Conservation (phyloP, 2,113 vertebrate species). For the Mola mola region DNA sequence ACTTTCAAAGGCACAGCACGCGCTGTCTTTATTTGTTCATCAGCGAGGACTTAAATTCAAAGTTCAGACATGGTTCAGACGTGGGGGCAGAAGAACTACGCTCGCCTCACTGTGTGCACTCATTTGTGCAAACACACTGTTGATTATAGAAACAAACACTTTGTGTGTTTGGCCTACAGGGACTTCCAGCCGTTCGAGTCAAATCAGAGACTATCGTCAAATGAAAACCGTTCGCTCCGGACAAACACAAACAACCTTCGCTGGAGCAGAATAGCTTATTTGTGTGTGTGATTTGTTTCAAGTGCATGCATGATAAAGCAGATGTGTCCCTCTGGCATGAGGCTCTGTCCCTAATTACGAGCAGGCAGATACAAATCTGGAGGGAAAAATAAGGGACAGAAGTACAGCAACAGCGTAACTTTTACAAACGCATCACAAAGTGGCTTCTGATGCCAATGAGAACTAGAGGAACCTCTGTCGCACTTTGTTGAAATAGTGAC, state of each 20-base stretch:
- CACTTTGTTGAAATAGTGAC: no score
- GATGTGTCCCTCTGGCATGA: constrained; percentile 30
- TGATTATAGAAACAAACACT: constrained; percentile 65
- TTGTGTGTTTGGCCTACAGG: constrained; percentile 59
- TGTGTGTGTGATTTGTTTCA: constrained; percentile 56
- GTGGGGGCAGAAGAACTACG: no score
- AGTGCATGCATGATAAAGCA: constrained; percentile 51
- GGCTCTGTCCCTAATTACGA: background rate
- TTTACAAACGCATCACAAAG: no score
- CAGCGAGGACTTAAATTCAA: no score
- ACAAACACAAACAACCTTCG: constrained; percentile 39
- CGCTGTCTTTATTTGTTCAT: no score
- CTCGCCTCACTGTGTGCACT: no score
- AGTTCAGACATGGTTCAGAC: no score
- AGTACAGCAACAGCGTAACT: no score
- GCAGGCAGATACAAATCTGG: background rate
- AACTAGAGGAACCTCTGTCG: no score
- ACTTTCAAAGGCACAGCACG: no score
- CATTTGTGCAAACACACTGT: constrained; percentile 60
- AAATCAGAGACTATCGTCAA: constrained; percentile 41
- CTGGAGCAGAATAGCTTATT: constrained; percentile 42
- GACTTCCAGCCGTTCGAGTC: constrained; percentile 56
- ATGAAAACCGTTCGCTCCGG: constrained; percentile 16
- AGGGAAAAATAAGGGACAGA: constrained; percentile 32
- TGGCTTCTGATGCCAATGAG: no score